A percentile compares a stretch with the other conserved stretches of the same genome.
phyloP scores from a whole-genome alignment of 2,888 invertebrate species.

The Zelleria hepariella region DNA sequence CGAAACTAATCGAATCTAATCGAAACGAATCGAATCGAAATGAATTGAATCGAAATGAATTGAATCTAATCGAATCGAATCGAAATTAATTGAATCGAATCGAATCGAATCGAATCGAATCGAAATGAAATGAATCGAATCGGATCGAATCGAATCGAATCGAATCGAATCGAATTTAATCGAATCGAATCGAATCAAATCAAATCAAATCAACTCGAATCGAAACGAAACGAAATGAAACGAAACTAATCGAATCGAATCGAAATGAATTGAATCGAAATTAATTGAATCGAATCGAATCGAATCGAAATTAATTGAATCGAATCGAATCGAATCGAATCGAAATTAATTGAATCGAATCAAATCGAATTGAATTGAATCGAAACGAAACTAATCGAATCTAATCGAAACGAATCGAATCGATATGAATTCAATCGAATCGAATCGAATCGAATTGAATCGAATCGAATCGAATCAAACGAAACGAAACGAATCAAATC shows the following conservation, averaged over 20 bases:
- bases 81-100: slow-evolving; percentile 16
- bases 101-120: slow-evolving; percentile 19
- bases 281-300: slow-evolving; percentile 19
- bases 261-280: slow-evolving; percentile 18
- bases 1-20: slow-evolving; percentile 19
- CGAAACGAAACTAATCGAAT: slow-evolving; percentile 19
- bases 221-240: slow-evolving; percentile 10
- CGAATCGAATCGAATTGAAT: slow-evolving; percentile 20
- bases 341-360: slow-evolving; percentile 16
- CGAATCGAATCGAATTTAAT: slow-evolving; percentile 19
- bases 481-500: slow-evolving; percentile 10
- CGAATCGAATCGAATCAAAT: slow-evolving; percentile 17
- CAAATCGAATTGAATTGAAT: slow-evolving; percentile 21
- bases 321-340: neutral
- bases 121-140: slow-evolving; percentile 18
- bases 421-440: slow-evolving; percentile 23
- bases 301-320: slow-evolving; percentile 13
- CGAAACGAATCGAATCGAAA: slow-evolving; percentile 18
- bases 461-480: slow-evolving; percentile 15
- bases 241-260: slow-evolving; percentile 12
- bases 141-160: slow-evolving; percentile 18
- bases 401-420: slow-evolving; percentile 24
- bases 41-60: slow-evolving; percentile 14
- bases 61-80: slow-evolving; percentile 13
- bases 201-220: slow-evolving; percentile 16